phyloP scores from a whole-genome alignment of 1,140 invertebrate genomes.

The Eumaeus atala region DNA sequence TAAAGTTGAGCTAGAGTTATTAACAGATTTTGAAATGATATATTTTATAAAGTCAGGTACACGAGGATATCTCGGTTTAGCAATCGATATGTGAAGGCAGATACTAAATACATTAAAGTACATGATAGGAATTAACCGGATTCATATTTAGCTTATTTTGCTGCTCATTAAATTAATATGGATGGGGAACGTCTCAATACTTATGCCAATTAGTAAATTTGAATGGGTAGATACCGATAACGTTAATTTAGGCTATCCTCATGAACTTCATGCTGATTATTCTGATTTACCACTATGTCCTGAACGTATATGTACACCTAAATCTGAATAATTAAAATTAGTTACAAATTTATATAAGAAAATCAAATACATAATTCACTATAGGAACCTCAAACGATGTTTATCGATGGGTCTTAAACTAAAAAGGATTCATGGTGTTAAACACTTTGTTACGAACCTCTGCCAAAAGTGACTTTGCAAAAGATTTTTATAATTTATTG shows the following conservation, averaged over 20 bases:
- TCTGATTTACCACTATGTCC: no score
- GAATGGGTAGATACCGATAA: no score
- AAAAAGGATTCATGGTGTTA: background rate
- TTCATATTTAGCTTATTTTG: no score
- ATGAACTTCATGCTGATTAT: no score
- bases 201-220: slow-evolving; percentile 25
- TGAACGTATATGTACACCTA: slow-evolving; percentile 28
- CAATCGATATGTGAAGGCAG: slow-evolving; percentile 48
- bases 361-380: slow-evolving; percentile 70
- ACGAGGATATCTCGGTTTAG: no score
- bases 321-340: slow-evolving; percentile 39
- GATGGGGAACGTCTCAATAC: slow-evolving; percentile 52
- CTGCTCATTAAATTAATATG: no score
- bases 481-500: slow-evolving; percentile 15
- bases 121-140: no score
- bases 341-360: slow-evolving; percentile 44
- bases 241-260: no score
- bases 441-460: slow-evolving; percentile 3
- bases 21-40: no score
- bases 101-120: slow-evolving; percentile 23
- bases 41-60: no score
- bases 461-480: background rate
- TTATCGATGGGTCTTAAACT: background rate
- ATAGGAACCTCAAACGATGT: slow-evolving; percentile 44
- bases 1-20: no score